Conservation (phyloP, 2,113 vertebrate species). For the Terrapene triunguis region DNA sequence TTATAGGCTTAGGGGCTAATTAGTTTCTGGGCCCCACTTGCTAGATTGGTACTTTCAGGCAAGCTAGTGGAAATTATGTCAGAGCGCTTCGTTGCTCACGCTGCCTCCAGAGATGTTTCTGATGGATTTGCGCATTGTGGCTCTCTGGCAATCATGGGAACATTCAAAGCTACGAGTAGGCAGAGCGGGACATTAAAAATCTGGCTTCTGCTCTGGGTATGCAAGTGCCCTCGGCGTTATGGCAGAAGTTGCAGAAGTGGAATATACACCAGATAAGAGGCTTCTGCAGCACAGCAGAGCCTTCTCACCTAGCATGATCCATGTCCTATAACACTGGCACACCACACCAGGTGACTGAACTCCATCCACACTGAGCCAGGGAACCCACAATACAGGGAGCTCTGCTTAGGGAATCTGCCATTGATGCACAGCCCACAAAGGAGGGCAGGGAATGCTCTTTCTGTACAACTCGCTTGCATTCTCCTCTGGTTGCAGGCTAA, state of each 20-base stretch:
- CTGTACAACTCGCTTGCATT: neutral
- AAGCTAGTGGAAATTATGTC: too few species aligned
- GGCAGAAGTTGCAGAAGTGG: neutral
- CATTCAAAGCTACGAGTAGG: neutral
- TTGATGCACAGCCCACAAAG: neutral
- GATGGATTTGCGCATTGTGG: neutral
- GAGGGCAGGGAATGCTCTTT: neutral
- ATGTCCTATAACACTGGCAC: neutral
- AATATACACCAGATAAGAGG: neutral
- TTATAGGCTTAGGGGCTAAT: slow-evolving; percentile 50
- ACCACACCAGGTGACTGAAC: neutral
- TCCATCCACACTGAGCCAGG: neutral
- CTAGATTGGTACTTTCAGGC: slow-evolving; percentile 20
- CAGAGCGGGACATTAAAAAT: neutral
- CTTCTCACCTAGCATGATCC: neutral
- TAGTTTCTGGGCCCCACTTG: slow-evolving; percentile 70
- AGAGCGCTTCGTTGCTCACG: neutral
- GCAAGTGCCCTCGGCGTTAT: too few species aligned
- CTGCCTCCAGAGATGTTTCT: neutral
- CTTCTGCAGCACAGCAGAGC: neutral
- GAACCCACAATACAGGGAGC: neutral
- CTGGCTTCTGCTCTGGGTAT: neutral
- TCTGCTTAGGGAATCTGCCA: neutral
- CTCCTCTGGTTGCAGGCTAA: neutral
- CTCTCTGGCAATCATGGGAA: neutral